Conservation (phyloP, 2,888 invertebrate genomes). For the Lasiommata megera region DNA sequence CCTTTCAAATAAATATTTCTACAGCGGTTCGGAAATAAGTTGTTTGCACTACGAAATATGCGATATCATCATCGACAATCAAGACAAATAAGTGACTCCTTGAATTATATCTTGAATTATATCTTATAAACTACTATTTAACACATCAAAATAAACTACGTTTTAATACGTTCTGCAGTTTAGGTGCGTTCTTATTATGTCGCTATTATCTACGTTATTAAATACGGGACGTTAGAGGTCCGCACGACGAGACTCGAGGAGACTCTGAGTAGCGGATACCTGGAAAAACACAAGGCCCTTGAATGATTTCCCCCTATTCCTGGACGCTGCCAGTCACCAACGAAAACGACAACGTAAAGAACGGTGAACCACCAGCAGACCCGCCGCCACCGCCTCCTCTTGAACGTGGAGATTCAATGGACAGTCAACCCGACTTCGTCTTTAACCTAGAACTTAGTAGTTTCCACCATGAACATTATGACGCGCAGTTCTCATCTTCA, state of each 20-base stretch:
- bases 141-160: no score
- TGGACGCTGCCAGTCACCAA: constrained; percentile 65
- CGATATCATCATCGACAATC: no score
- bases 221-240: background rate
- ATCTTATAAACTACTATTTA: no score
- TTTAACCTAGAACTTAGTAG: constrained; percentile 87
- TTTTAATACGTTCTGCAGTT: no score
- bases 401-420: constrained; percentile 57
- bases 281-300: constrained; percentile 22
- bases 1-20: no score
- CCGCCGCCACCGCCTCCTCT: constrained; percentile 79
- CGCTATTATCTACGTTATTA: background rate
- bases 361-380: constrained; percentile 65
- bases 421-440: constrained; percentile 72
- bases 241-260: background rate
- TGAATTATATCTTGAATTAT: no score
- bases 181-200: no score
- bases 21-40: no score
- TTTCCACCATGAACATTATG: constrained; percentile 88
- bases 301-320: constrained; percentile 39
- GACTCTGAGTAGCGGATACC: background rate
- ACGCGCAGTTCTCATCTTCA: constrained; percentile 81
- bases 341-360: constrained; percentile 65
- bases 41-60: no score
- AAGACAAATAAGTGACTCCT: no score